Conservation (phyloP, 2,888 invertebrate genomes). For the Ectobius pallidus region DNA sequence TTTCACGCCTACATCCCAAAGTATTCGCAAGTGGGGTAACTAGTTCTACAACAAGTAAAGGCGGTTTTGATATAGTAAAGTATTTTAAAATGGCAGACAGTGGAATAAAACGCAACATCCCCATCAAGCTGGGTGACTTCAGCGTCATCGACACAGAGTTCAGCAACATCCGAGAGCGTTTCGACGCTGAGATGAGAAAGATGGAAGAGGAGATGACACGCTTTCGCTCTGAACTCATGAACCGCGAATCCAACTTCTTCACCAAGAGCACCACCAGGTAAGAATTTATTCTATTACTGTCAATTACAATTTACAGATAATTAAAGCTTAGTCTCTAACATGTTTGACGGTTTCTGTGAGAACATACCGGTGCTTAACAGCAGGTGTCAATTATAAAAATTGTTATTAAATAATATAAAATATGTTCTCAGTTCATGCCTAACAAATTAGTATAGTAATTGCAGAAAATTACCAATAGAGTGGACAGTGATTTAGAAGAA, state of each 20-base stretch:
- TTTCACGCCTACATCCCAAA: not conserved
- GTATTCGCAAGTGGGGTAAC: not conserved
- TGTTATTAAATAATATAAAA: too few species aligned
- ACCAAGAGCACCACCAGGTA: conserved; percentile 89
- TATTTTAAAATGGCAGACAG: conserved; percentile 72
- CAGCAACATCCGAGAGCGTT: conserved; percentile 92
- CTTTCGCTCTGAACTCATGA: conserved; percentile 91
- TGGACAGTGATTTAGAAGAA: too few species aligned
- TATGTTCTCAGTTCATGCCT: too few species aligned
- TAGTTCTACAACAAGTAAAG: not conserved
- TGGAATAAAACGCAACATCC: conserved; percentile 86
- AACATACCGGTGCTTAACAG: not conserved
- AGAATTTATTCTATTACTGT: conserved; percentile 15
- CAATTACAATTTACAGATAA: too few species aligned
- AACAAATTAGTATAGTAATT: too few species aligned
- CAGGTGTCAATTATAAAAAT: not conserved
- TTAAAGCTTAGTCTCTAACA: too few species aligned
- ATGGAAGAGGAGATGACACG: conserved; percentile 99
- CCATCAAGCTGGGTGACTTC: conserved; percentile 92
- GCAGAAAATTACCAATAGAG: too few species aligned
- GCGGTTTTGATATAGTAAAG: too few species aligned
- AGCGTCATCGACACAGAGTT: conserved; percentile 96
- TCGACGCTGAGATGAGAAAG: conserved; percentile 96
- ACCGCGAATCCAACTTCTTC: conserved; percentile 89
- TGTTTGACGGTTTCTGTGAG: not conserved